phyloP scores from a whole-genome alignment of 1,140 invertebrate genomes.

The Steinernema feltiae region DNA sequence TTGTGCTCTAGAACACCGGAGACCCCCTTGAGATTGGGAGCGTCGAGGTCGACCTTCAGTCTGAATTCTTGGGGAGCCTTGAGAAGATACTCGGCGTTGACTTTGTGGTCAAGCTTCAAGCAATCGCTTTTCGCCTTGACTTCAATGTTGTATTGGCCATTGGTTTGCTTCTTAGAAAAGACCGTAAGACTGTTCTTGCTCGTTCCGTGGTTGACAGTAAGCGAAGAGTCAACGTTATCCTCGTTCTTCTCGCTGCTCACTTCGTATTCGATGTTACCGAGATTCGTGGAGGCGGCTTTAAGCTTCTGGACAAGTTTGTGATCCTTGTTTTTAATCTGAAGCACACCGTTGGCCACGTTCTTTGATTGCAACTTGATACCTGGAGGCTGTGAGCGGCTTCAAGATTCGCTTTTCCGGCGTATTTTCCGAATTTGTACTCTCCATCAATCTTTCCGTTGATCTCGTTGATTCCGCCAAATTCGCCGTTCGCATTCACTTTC shows the following conservation, averaged over 20 bases:
- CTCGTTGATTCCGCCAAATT: constrained; percentile 14
- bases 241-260: constrained; percentile 9
- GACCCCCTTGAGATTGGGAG: constrained; percentile 16
- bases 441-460: constrained; percentile 33
- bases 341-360: too few species aligned
- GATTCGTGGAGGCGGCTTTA: neutral
- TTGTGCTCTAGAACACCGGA: neutral
- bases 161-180: neutral
- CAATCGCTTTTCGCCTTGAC: constrained; percentile 17
- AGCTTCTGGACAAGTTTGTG: constrained; percentile 4
- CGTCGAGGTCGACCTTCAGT: constrained; percentile 19
- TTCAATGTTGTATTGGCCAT: constrained; percentile 17
- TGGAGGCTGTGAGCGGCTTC: constrained; percentile 18
- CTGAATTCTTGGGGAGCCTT: neutral
- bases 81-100: constrained; percentile 19
- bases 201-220: constrained; percentile 4
- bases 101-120: constrained; percentile 33
- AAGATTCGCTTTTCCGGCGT: constrained; percentile 20
- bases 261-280: neutral
- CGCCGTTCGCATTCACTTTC: constrained; percentile 14
- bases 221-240: neutral
- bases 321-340: constrained; percentile 18
- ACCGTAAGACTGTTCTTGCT: neutral
- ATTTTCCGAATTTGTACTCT: constrained; percentile 20
- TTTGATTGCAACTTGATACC: constrained; percentile 6